These are phyloP conservation scores for Nephrocerus scutellatus DNA, from an alignment of 2,888 invertebrate species.

Conservation along the genomic window DNA sequence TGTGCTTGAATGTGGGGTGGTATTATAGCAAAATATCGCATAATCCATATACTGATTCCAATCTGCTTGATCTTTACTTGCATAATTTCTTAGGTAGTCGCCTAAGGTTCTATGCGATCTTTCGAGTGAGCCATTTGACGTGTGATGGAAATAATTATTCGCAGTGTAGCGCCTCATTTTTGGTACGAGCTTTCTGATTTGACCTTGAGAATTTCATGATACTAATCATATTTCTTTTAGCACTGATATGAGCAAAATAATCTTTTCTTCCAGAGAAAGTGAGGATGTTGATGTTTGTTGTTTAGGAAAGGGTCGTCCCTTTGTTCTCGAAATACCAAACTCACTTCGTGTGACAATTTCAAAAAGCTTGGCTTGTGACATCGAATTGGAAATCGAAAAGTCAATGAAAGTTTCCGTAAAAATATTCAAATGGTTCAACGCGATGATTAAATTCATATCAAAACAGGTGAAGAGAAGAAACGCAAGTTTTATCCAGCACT, in stretches of 20 bases:
- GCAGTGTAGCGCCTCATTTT: slow-evolving; percentile 56
- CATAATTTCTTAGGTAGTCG: no score
- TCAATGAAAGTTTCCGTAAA: slow-evolving; percentile 53
- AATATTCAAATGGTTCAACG: slow-evolving; percentile 63
- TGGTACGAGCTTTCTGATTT: slow-evolving; percentile 48
- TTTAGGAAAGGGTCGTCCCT: slow-evolving; percentile 86
- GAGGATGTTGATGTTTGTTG: slow-evolving; percentile 97
- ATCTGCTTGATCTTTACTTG: no score
- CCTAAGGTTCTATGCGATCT: no score
- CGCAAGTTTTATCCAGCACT: slow-evolving; percentile 80
- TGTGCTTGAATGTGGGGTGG: no score
- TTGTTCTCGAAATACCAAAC: slow-evolving; percentile 77
- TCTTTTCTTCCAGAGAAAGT: slow-evolving; percentile 85
- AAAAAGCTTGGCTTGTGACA: slow-evolving; percentile 48
- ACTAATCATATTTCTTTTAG: slow-evolving; percentile 25
- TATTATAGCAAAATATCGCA: no score
- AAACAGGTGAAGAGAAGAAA: slow-evolving; percentile 82
- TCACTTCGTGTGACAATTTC: slow-evolving; percentile 54
- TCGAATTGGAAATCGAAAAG: slow-evolving; percentile 53
- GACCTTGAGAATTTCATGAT: slow-evolving; percentile 28
- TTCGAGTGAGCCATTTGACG: no score
- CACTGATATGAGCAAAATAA: slow-evolving; percentile 46
- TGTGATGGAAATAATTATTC: slow-evolving; percentile 70
- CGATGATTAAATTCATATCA: slow-evolving; percentile 61
- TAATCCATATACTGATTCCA: no score